phyloP scores from a whole-genome alignment of 2,797 vertebrate genomes.

The Bovichtus variegatus region DNA sequence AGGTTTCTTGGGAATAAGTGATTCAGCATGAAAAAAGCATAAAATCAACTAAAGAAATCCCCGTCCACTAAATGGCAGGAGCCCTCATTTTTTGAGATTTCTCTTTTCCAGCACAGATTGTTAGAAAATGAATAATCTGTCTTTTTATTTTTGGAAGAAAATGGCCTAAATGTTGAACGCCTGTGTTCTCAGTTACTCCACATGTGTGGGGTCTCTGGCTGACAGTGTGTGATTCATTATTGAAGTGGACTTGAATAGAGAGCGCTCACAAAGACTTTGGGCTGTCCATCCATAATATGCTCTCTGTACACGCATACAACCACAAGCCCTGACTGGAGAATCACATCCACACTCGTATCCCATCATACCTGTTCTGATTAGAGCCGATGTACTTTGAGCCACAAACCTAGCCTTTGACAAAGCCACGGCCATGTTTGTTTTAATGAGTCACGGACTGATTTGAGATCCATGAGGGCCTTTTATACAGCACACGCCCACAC shows the following conservation, averaged over 20 bases:
- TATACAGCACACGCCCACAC: slow-evolving; percentile 53
- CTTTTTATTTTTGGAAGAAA: slow-evolving; percentile 8
- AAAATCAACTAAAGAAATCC: no score
- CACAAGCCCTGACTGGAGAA: slow-evolving; percentile 9
- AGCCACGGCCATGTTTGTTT: slow-evolving; percentile 65
- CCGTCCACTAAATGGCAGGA: no score
- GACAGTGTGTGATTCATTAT: slow-evolving; percentile 69
- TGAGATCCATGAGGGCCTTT: slow-evolving; percentile 42
- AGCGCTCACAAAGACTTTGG: slow-evolving; percentile 46
- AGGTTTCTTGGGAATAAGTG: no score
- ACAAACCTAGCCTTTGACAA: slow-evolving; percentile 8
- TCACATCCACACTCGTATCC: slow-evolving; percentile 1
- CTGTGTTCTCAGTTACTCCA: slow-evolving; percentile 26
- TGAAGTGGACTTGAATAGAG: slow-evolving; percentile 55
- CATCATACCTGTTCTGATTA: slow-evolving; percentile 31
- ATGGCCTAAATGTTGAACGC: not conserved
- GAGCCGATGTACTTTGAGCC: slow-evolving; percentile 41
- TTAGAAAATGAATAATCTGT: slow-evolving; percentile 4
- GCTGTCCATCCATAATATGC: slow-evolving; percentile 25
- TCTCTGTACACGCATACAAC: slow-evolving; percentile 25
- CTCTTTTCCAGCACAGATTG: not conserved
- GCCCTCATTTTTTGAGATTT: not conserved
- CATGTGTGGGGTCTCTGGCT: slow-evolving; percentile 42
- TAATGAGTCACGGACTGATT: slow-evolving; percentile 69
- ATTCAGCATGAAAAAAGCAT: no score